Conservation (phyloP, 1,140 invertebrate genomes). For the Aculops lycopersici region DNA sequence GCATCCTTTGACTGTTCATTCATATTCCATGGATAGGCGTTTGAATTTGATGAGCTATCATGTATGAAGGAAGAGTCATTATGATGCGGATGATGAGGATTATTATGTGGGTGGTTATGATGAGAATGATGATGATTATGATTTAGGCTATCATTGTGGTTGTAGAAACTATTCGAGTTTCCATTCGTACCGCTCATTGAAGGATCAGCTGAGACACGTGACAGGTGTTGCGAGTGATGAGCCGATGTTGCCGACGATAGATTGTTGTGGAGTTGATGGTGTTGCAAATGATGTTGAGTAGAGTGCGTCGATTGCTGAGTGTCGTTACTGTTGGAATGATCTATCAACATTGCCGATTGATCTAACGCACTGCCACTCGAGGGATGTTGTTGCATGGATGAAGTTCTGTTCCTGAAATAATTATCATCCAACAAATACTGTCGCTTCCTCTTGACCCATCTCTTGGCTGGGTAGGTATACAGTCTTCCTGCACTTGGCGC, state of each 20-base stretch:
- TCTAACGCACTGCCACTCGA: neutral
- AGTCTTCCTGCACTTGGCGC: too few species aligned
- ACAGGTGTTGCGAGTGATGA: neutral
- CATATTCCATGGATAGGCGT: neutral
- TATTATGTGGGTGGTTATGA: neutral
- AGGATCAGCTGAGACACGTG: neutral
- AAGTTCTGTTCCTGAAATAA: neutral
- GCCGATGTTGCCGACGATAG: neutral
- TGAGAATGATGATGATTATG: neutral
- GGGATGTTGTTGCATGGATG: neutral
- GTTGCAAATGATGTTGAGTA: neutral
- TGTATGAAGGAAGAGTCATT: neutral
- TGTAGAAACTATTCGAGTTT: neutral
- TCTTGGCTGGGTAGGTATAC: conserved; percentile 10
- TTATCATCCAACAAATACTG: conserved; percentile 33
- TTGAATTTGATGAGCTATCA: neutral
- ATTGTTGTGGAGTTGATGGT: neutral
- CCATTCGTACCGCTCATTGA: neutral
- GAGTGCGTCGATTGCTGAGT: neutral
- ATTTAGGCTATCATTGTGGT: neutral
- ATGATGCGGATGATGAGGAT: neutral
- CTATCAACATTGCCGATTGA: neutral
- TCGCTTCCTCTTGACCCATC: conserved; percentile 73
- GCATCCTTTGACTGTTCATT: neutral
- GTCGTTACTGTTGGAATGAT: neutral